Percentiles rank a stretch among this genome's conserved stretches.
Conservation (phyloP, 1,140 invertebrate species). For the Bactericera cockerelli region DNA sequence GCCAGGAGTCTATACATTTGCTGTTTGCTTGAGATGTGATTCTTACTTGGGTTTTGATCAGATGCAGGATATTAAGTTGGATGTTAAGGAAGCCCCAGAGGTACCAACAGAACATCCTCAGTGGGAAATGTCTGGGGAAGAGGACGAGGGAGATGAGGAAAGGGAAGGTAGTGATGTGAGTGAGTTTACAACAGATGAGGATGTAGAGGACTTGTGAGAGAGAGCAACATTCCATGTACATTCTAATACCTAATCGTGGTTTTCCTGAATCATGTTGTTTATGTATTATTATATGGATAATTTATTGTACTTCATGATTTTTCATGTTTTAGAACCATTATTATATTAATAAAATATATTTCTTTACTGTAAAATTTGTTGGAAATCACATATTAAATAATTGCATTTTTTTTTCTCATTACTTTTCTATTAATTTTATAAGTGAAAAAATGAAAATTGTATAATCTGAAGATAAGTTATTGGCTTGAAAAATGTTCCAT, state of each 20-base stretch:
- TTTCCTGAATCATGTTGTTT: neutral
- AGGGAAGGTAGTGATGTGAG: slow-evolving; percentile 48
- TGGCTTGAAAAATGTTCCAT: no score
- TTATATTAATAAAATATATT: neutral
- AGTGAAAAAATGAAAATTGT: no score
- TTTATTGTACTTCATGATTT: no score
- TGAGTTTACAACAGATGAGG: slow-evolving; percentile 54
- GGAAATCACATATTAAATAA: no score
- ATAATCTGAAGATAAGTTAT: no score
- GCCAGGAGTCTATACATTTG: slow-evolving; percentile 82
- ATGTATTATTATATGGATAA: slow-evolving; percentile 1
- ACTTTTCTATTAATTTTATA: no score
- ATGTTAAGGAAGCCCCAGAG: slow-evolving; percentile 86
- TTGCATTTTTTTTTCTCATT: no score
- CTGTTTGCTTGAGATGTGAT: slow-evolving; percentile 87
- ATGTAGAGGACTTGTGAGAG: slow-evolving; percentile 33
- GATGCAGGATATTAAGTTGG: slow-evolving; percentile 82
- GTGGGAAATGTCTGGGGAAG: slow-evolving; percentile 90
- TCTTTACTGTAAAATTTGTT: no score
- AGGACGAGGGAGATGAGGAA: slow-evolving; percentile 56
- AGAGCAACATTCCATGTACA: neutral
- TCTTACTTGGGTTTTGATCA: slow-evolving; percentile 90
- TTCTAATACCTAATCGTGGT: neutral
- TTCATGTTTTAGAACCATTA: no score
- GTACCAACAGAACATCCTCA: slow-evolving; percentile 82